These are phyloP conservation scores for Xenopus borealis DNA, from an alignment of 2,113 vertebrate species.

Conservation along the genomic window DNA sequence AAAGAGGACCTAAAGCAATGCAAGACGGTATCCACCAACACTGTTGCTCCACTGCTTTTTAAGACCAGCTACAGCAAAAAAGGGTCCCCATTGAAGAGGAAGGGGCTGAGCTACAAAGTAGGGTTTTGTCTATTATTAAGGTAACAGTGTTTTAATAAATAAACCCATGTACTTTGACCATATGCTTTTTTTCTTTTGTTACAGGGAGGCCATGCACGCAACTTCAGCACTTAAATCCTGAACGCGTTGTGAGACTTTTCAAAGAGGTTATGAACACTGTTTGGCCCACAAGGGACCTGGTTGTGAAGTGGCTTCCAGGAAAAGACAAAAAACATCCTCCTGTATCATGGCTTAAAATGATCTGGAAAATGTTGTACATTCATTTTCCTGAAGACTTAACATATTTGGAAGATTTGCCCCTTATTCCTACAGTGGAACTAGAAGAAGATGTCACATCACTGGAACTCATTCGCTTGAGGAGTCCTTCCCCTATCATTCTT, in stretches of 20 bases:
- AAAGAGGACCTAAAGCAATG: no score
- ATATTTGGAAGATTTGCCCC: constrained; percentile 92
- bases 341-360: constrained; percentile 85
- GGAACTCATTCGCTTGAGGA: constrained; percentile 84
- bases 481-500: constrained; percentile 84
- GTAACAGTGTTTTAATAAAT: background rate
- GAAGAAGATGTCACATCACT: constrained; percentile 67
- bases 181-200: constrained; percentile 38
- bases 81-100: no score
- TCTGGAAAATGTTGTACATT: constrained; percentile 95
- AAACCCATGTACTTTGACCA: background rate
- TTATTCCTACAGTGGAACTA: constrained; percentile 81
- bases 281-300: constrained; percentile 86
- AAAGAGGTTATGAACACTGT: constrained; percentile 83
- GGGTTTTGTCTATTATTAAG: no score
- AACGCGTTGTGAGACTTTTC: constrained; percentile 87
- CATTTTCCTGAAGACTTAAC: constrained; percentile 89
- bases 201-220: constrained; percentile 93
- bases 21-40: no score
- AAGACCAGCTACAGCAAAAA: no score
- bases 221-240: constrained; percentile 85
- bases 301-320: constrained; percentile 85
- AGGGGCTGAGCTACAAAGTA: no score
- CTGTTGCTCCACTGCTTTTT: no score
- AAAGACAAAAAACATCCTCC: constrained; percentile 82